phyloP scores from a whole-genome alignment of 2,113 vertebrate genomes.

The Stegostoma tigrinum region DNA sequence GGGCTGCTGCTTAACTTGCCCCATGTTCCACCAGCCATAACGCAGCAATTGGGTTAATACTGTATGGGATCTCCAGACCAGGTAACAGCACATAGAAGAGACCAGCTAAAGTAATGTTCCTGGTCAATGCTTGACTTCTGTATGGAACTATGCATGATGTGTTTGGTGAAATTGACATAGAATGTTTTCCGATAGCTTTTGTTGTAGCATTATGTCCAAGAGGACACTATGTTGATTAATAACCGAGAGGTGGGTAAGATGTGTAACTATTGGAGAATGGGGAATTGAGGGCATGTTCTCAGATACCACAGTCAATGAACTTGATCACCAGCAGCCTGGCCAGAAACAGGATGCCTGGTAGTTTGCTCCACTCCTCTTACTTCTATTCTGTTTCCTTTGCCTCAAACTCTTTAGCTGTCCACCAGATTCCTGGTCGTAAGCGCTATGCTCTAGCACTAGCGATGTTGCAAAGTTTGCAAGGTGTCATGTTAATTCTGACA shows the following conservation, averaged over 20 bases:
- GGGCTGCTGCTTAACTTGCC: too few species aligned
- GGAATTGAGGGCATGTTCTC: not conserved
- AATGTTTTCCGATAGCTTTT: too few species aligned
- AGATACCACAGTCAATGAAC: not conserved
- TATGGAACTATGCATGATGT: too few species aligned
- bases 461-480: not conserved
- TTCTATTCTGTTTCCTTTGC: not conserved
- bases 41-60: not conserved
- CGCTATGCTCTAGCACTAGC: not conserved
- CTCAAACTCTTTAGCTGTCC: not conserved
- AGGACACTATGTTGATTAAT: too few species aligned
- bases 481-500: not conserved
- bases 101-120: too few species aligned
- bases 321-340: not conserved
- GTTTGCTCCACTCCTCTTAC: not conserved
- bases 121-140: too few species aligned
- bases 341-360: not conserved
- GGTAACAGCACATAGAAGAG: not conserved
- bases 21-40: too few species aligned
- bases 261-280: not conserved
- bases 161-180: too few species aligned
- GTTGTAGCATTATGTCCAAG: too few species aligned
- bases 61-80: not conserved
- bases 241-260: too few species aligned
- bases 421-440: not conserved